Conservation (phyloP, 30 jellyfish, hydroid and myxozoan species). For the Pelagia noctiluca region DNA sequence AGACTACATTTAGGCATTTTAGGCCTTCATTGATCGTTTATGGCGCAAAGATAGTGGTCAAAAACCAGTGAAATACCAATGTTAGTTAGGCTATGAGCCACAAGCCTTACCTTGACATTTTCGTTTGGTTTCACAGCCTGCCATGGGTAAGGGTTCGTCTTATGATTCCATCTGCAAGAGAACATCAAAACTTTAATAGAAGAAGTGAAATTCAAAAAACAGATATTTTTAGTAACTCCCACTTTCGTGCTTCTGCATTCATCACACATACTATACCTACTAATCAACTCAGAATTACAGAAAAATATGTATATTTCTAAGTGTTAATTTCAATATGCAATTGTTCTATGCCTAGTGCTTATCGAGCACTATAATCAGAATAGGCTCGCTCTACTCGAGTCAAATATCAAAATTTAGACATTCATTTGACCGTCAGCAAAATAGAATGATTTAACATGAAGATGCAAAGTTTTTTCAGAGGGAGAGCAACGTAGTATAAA, state of each 20-base stretch:
- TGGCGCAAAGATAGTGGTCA: no score
- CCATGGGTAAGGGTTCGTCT: slow-evolving; percentile 36
- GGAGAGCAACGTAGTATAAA: neutral
- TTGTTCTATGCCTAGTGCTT: no score
- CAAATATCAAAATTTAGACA: no score
- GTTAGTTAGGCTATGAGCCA: neutral
- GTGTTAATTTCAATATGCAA: no score
- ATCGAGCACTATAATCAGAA: no score
- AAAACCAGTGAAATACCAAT: neutral
- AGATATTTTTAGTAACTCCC: neutral
- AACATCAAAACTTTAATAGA: neutral
- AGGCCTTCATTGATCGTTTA: no score
- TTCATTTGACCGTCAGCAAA: neutral
- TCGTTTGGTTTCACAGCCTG: slow-evolving; percentile 19
- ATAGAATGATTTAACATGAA: no score
- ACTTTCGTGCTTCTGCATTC: neutral
- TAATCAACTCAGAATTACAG: no score
- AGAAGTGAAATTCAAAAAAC: neutral
- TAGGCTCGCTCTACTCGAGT: no score
- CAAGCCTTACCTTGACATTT: slow-evolving; percentile 8
- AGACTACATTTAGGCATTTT: no score
- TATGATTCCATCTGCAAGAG: slow-evolving; percentile 20
- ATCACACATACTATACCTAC: no score
- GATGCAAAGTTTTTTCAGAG: neutral
- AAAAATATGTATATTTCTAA: no score